A percentile compares a stretch with the other conserved stretches of the same genome.
phyloP scores from a whole-genome alignment of 2,888 invertebrate species.

The Drosophila rubida region DNA sequence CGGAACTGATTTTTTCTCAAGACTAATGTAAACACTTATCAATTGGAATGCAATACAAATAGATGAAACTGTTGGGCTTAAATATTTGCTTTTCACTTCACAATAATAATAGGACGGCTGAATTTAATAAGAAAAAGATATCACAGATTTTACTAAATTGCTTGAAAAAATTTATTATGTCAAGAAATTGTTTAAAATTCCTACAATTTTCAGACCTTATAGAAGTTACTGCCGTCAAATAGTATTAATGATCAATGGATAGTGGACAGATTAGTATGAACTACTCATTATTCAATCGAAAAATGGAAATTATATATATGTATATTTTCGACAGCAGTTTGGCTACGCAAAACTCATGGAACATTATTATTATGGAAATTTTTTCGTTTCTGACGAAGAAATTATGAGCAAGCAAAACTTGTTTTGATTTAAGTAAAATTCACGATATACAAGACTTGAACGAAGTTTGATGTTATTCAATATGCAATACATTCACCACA shows the following conservation, averaged over 20 bases:
- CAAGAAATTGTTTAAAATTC: neutral
- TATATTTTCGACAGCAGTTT: slow-evolving; percentile 8
- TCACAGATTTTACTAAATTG: too few species aligned
- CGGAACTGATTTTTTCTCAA: slow-evolving; percentile 5
- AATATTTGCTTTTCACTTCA: neutral
- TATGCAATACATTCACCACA: slow-evolving; percentile 18
- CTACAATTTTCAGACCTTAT: neutral
- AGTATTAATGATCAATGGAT: neutral
- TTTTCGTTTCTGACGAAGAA: slow-evolving; percentile 16
- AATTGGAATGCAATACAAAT: neutral
- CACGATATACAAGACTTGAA: slow-evolving; percentile 22
- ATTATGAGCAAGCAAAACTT: slow-evolving; percentile 27
- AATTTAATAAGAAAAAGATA: neutral
- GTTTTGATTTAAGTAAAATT: slow-evolving; percentile 27
- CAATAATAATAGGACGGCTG: neutral
- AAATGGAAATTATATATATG: slow-evolving; percentile 13
- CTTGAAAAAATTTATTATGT: neutral
- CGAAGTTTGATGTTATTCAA: slow-evolving; percentile 33
- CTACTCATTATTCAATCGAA: slow-evolving; percentile 9
- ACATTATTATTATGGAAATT: slow-evolving; percentile 37
- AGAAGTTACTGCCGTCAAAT: neutral
- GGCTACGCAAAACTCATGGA: slow-evolving; percentile 14
- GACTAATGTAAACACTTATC: slow-evolving; percentile 19
- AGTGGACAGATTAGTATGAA: slow-evolving; percentile 16
- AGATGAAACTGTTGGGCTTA: neutral